Base-by-base conservation (phyloP, 2,888 invertebrate species). In the Galerucella calmariensis region DNA sequence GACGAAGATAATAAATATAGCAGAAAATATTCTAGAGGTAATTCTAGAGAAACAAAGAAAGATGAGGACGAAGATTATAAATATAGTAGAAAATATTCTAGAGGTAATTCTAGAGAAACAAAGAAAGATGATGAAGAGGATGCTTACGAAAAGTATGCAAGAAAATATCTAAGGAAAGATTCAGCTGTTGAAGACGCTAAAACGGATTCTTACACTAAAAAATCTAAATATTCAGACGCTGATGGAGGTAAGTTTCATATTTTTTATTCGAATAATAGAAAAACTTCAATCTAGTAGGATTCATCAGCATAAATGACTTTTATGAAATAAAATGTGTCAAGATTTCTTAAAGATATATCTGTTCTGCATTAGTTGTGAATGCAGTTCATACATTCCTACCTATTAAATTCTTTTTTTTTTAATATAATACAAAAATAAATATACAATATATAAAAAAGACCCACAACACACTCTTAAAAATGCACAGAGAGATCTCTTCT, bases 61-160 rank as follows among this genome's bases (percentile, higher is more conserved):
- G 77, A 79, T 44, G 81, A 80, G 5, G 83, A 82, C 48, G 81
- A 82, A 9, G 79, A 79, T 4, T 74, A 77, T 27, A 81, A 77
- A 59, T 82, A 82, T 58, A 79, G 79, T 2, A 80, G 79, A 63
- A 81, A 79, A 72, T 80, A 81, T 56, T 81, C 83, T 11, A 77
- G 80, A 65, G 75, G 74, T 4, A 77, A 76, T 14, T 82, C 82
- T 5, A 78, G 67, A 27, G 79, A 81, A 8, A 27, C 82, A 12
- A 77, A 81, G 75, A 73, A 78, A 44, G 77, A 79, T 44, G 81
- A 80, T 35, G 35, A 82, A 61, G 82, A 83, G 44, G 83, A 83
- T 74, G 80, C 83, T 2, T 83, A 83, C 62, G 83, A 82, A 67
- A 81, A 78, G 67, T 83, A 83, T 67, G 82, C 82, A 10, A 80